phyloP scores from a whole-genome alignment of 2,113 vertebrate species.

The Hystrix cristata region DNA sequence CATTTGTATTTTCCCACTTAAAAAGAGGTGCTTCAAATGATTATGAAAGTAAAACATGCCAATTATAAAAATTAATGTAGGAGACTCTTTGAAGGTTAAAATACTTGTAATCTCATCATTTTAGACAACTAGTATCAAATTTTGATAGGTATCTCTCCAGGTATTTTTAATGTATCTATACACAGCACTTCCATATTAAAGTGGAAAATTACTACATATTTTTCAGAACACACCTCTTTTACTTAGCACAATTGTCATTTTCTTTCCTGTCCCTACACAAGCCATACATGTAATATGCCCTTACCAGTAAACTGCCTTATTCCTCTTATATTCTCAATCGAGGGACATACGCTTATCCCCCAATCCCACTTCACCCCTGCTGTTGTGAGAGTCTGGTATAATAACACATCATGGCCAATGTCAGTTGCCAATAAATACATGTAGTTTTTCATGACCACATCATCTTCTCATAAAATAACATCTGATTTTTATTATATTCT shows the following conservation, averaged over 20 bases:
- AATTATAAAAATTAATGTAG: slow-evolving; percentile 22
- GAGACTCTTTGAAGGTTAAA: not conserved
- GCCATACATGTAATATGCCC: not conserved
- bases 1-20: not conserved
- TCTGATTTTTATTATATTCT: not conserved
- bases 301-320: not conserved
- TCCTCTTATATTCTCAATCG: not conserved
- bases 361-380: not conserved
- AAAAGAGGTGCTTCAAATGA: slow-evolving; percentile 5
- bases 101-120: not conserved
- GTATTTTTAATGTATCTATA: not conserved
- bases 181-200: not conserved
- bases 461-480: not conserved
- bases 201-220: not conserved
- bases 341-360: not conserved
- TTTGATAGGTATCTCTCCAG: not conserved
- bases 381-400: not conserved
- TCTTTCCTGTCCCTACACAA: not conserved
- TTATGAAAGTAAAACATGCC: not conserved
- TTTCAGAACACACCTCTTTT: not conserved
- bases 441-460: not conserved
- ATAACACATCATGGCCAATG: not conserved
- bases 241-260: not conserved
- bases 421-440: not conserved
- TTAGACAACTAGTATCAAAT: not conserved